Evolutionary conservation across 2,888 invertebrate genomes (phyloP).

Genomic region (Synanthedon andrenaeformis): DNA sequence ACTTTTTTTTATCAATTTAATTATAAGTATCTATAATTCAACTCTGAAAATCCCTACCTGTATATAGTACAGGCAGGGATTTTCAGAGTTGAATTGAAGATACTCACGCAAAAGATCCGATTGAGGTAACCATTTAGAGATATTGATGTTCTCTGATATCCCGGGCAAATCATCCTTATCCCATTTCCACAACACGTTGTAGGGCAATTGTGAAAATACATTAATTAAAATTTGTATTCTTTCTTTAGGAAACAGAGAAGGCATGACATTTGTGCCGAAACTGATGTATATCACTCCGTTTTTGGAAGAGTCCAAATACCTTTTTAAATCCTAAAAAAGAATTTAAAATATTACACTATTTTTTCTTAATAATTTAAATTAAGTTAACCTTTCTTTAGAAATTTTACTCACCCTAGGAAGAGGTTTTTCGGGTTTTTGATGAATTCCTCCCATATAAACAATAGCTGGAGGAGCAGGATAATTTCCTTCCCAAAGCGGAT

Average conservation of each 20-base stretch:
- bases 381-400: no score
- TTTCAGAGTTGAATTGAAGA: no score
- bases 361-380: no score
- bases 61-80: no score
- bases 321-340: conserved; percentile 23
- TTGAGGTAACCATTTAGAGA: conserved; percentile 33
- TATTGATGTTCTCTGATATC: conserved; percentile 24
- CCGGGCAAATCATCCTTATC: conserved; percentile 21
- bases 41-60: no score
- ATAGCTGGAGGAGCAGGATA: conserved; percentile 25
- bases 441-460: conserved; percentile 28
- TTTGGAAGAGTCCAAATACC: conserved; percentile 24
- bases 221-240: conserved; percentile 12
- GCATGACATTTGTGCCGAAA: conserved; percentile 33
- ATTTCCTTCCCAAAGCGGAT: conserved; percentile 29
- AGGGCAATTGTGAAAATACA: conserved; percentile 31
- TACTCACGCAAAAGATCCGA: conserved; percentile 26
- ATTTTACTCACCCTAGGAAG: conserved; percentile 16
- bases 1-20: no score
- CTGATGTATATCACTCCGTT: conserved; percentile 40
- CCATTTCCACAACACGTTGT: conserved; percentile 44
- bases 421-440: conserved; percentile 16
- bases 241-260: conserved; percentile 17
- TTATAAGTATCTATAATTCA: no score
- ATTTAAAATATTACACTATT: background rate